Conservation (phyloP, 2,888 invertebrate species). For the Thyatira batis region DNA sequence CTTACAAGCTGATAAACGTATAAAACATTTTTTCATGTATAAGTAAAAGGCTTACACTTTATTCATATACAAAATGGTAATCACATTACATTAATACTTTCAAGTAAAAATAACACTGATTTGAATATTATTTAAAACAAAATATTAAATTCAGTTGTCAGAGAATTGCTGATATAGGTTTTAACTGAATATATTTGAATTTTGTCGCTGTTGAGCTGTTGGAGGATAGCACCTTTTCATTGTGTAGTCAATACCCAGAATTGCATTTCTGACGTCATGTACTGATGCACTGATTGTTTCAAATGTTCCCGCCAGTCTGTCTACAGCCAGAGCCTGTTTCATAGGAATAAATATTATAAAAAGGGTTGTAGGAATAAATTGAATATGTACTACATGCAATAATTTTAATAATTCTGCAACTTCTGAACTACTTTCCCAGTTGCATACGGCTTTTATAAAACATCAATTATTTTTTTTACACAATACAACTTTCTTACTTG, state of each 20-base stretch:
- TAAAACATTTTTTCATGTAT: neutral
- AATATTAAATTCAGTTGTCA: conserved; percentile 24
- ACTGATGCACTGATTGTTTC: conserved; percentile 59
- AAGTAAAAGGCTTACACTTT: neutral
- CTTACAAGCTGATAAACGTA: neutral
- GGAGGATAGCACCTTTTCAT: conserved; percentile 63
- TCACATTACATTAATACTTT: neutral
- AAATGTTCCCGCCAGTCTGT: conserved; percentile 61
- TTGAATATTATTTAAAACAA: no score
- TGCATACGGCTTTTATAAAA: no score
- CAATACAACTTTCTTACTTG: no score
- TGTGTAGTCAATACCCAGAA: conserved; percentile 67
- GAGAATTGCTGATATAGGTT: conserved; percentile 13
- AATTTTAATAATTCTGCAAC: conserved; percentile 4
- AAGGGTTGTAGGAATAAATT: neutral
- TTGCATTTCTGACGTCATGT: conserved; percentile 64
- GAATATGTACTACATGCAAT: neutral
- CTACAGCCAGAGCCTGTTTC: conserved; percentile 63
- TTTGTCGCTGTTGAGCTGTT: conserved; percentile 48
- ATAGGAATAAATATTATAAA: neutral
- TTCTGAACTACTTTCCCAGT: no score
- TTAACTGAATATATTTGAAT: conserved; percentile 50
- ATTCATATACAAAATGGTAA: neutral
- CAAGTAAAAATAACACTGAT: neutral
- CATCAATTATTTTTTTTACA: no score